phyloP scores from a whole-genome alignment of 2,888 invertebrate genomes.

The Lochmaea capreae region DNA sequence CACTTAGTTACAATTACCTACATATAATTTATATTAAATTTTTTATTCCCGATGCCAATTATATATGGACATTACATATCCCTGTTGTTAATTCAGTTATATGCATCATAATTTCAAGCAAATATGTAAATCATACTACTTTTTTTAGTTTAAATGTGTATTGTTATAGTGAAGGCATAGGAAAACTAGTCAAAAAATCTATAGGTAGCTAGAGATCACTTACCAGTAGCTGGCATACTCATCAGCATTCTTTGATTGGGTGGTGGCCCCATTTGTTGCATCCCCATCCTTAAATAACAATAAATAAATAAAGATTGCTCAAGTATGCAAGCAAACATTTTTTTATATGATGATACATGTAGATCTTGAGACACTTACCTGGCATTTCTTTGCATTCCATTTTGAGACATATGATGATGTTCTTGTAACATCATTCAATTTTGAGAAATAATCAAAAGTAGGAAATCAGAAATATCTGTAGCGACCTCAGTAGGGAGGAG shows the following conservation, averaged over 20 bases:
- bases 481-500: slow-evolving; percentile 51
- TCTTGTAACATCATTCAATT: slow-evolving; percentile 66
- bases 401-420: slow-evolving; percentile 76
- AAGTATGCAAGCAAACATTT: not conserved
- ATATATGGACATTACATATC: too few relatives aligned
- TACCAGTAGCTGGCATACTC: slow-evolving; percentile 66
- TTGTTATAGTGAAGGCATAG: not conserved
- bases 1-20: too few relatives aligned
- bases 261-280: slow-evolving; percentile 64
- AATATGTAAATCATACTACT: too few relatives aligned
- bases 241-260: slow-evolving; percentile 67
- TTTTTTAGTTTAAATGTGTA: not conserved
- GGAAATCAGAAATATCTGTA: slow-evolving; percentile 38
- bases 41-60: too few relatives aligned
- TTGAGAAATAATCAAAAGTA: slow-evolving; percentile 46
- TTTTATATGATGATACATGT: not conserved
- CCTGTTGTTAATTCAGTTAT: too few relatives aligned
- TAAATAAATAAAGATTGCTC: slow-evolving; percentile 10
- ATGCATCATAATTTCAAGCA: too few relatives aligned
- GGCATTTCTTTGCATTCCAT: slow-evolving; percentile 74
- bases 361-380: slow-evolving; percentile 59
- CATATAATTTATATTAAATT: too few relatives aligned
- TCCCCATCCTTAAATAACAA: slow-evolving; percentile 59
- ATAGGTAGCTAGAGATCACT: slow-evolving; percentile 15
- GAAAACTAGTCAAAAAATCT: not conserved